These are phyloP conservation scores for Drosophila putrida DNA, from an alignment of 2,888 invertebrate species.

Conservation along the genomic window DNA sequence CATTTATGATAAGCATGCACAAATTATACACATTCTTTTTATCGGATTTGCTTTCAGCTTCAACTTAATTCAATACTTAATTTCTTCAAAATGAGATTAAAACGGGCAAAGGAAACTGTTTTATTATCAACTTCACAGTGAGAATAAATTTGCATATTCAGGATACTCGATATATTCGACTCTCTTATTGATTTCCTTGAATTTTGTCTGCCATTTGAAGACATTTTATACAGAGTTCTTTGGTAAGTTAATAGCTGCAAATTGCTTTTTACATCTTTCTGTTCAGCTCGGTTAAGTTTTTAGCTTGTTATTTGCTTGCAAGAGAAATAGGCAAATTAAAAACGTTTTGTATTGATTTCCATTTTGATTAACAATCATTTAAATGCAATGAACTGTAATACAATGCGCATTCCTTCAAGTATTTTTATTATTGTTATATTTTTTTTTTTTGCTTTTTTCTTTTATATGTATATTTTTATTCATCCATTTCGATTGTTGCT, in stretches of 20 bases:
- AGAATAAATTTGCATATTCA: constrained; percentile 3
- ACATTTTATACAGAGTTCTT: constrained; percentile 18
- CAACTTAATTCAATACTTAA: too few relatives aligned
- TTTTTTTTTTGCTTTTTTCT: constrained; percentile 19
- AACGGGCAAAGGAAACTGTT: too few relatives aligned
- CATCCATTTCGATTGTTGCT: constrained; percentile 49
- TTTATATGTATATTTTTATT: constrained; percentile 30
- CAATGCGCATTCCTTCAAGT: constrained; percentile 43
- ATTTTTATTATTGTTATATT: constrained; percentile 13
- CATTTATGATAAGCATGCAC: too few relatives aligned
- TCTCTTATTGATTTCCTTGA: constrained; percentile 31
- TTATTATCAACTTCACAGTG: too few relatives aligned
- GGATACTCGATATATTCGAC: background rate
- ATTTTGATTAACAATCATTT: constrained; percentile 78
- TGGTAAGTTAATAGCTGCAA: constrained; percentile 52
- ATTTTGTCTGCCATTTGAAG: constrained; percentile 25
- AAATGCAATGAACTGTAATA: constrained; percentile 76
- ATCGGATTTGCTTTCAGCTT: too few relatives aligned
- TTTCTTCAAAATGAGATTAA: too few relatives aligned
- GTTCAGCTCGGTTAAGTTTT: constrained; percentile 2
- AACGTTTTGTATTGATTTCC: constrained; percentile 67
- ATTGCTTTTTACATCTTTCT: constrained; percentile 20
- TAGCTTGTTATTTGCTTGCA: constrained; percentile 12
- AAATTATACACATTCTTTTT: too few relatives aligned
- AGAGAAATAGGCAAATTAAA: constrained; percentile 37